Evolutionary conservation across 1,140 invertebrate genomes (phyloP), one percentile per base, ranked within the genome.

Genomic region (Phortica variegata): DNA sequence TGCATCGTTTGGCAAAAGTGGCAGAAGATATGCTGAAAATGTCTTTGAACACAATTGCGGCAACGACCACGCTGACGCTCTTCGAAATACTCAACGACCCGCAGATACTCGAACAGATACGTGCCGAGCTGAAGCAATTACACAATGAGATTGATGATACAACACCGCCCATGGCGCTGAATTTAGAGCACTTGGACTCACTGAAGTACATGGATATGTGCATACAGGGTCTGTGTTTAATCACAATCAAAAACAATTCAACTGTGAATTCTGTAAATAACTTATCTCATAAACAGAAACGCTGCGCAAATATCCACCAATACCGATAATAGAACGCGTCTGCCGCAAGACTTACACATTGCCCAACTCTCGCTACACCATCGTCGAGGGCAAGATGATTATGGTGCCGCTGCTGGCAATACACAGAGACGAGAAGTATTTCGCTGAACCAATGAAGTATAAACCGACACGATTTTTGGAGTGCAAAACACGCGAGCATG

Each of bases 401-500:
- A 66, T 73, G 54, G 57, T 76, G 20, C 71, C 73, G 0, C 31
- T 72, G 2, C 42, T 68, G 48, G 65, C 68, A 42, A 69, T 76
- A 9, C 87, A 90, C 53, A 68, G 79, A 15, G 82, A 87, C 68
- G 77, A 80, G 7, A 69, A 80, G 29, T 76, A 79, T 54, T 88
- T 80, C 63, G 80, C 82, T 10, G 78, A 87, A 42, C 81, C 82
- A 2, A 45, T 76, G 23, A 58, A 51, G 41, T 83, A 78, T 52
- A 69, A 81, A 51, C 82, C 82, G 3, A 74, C 82, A 15, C 61
- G 82, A 38, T 88, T 87, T 61, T 40, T 71, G 15, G 12, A 37
- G 40, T 32, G 21, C 43, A 40, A 17, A 54, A 15, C 38, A 41
- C 23, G 43, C 13, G 18, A 34, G 42, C 7, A 16, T 42, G 21